Evolutionary conservation across 1,140 invertebrate genomes (phyloP), one percentile per base, ranked within the genome.

Genomic region (Meloidogyne floridensis): DNA sequence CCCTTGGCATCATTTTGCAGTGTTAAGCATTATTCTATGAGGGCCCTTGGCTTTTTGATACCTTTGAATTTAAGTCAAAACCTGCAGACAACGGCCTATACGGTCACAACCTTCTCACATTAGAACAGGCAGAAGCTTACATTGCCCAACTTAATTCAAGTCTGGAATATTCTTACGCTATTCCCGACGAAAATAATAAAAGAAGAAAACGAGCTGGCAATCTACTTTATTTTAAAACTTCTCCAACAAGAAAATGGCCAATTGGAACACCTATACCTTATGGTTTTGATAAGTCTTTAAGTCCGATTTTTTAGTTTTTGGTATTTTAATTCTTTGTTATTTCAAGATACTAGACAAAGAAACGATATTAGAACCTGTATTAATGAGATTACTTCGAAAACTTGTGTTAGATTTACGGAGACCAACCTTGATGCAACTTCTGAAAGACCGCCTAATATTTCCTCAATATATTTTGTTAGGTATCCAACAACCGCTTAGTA

Each of bases 81-180:
- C 77, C 81, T 13, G 72, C 70, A 72, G 78, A 82, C 20, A 75
- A 82, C 51, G 81, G 81, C 1, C n/a, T 76, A 0, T 82, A 80
- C 53, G 76, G 78, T 20, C 56, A 82, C 9, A 69, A 74, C 42
- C 54, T 82, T 18, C 75, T 82, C 4, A 65, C 59, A 2, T 7
- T 65, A n/a, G 5, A 65, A 7, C 59, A 65, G n/a, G 32, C 42
- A 75, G 71, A 82, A 51, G 18, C 77, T 69, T 43, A 15, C 11
- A 47, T 75, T 80, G 70, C 56, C 72, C 42, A 82, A 72, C 18
- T 71, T 75, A 56, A 77, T 80, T 47, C 65, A 80, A 10, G 56
- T 11, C 15, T 59, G 59, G 47, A 74, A 80, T 32, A 65, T 75
- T 43, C 73, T 53, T 51, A 72, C 18, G 71, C 72, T 7, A 15